These are phyloP conservation scores for Himalopsyche phryganea DNA, from an alignment of 1,140 invertebrate genomes.

Conservation along the genomic window DNA sequence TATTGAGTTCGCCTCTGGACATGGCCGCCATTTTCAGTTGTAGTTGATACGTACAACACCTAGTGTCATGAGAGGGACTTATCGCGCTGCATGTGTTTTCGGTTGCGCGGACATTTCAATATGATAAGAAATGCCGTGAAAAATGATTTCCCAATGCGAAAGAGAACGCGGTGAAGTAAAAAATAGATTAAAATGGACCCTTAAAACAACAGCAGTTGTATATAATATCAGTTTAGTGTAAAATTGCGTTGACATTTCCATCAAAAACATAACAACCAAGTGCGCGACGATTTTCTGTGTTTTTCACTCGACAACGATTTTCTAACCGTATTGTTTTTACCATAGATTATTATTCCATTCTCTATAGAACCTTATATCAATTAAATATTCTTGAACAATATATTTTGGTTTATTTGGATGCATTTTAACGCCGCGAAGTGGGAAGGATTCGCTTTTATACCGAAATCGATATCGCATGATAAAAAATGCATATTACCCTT, in stretches of 20 bases:
- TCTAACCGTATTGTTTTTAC: background rate
- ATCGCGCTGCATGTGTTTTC: background rate
- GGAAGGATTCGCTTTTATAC: too few species aligned
- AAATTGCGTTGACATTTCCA: background rate
- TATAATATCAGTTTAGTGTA: background rate
- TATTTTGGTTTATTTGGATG: background rate
- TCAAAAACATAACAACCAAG: background rate
- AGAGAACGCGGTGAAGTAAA: background rate
- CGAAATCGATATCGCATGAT: conserved; percentile 3
- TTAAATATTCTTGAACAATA: background rate
- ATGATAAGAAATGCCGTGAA: conserved; percentile 1
- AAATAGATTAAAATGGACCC: background rate
- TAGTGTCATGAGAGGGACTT: background rate
- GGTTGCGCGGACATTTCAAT: background rate
- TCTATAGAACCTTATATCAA: background rate
- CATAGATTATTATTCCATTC: background rate
- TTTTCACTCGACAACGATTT: too few species aligned
- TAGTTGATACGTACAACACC: background rate
- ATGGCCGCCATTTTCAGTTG: conserved; percentile 1
- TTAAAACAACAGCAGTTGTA: background rate
- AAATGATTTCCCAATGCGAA: background rate
- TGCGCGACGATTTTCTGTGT: background rate
- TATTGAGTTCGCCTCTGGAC: background rate
- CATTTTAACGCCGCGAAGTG: background rate
- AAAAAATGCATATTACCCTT: conserved; percentile 5